Base-by-base conservation (phyloP, 2,888 invertebrate species). In the Aproaerema taeniolella region DNA sequence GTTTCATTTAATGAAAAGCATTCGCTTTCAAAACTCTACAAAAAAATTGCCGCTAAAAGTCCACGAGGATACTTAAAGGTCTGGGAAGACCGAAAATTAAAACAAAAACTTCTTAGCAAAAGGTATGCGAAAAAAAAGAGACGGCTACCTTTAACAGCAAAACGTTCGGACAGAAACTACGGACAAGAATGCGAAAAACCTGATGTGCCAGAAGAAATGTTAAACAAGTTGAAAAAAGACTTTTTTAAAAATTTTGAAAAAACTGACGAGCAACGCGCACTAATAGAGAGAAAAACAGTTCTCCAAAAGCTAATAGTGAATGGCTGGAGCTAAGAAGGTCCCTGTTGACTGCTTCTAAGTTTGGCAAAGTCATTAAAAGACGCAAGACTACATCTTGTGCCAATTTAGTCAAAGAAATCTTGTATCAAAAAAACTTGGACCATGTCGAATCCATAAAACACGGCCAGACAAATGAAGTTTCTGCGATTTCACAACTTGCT, bases 281-380 rank as follows among this genome's bases (percentile, higher is more conserved):
- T 1, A 37, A 39, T 39, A 6, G 14, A 11, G 17, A 28, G 14
- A 10, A 15, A 42, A 16, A 41, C 39, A 12, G 15, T 45, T 25
- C 28, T 42, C 4, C 45, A 45, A 31, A 39, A 10, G 26, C 13
- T 26, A 29, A 25, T 12, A 34, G 46, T 15, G 39, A 46, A 12
- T 43, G 46, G 46, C 12, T 46, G 13, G 46, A 46, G 16, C 41
- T n/a, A n/a, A n/a, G n/a, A n/a, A n/a, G n/a, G n/a, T n/a, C n/a
- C n/a, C n/a, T n/a, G n/a, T n/a, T n/a, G n/a, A n/a, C n/a, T n/a
- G n/a, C n/a, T n/a, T n/a, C n/a, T n/a, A n/a, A n/a, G n/a, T n/a
- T n/a, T n/a, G n/a, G n/a, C n/a, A n/a, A n/a, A n/a, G n/a, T n/a
- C n/a, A n/a, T n/a, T n/a, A n/a, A n/a, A n/a, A n/a, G n/a, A n/a